These are phyloP conservation scores for Lepidothrix coronata DNA, from an alignment of 2,113 vertebrate species.

Conservation along the genomic window DNA sequence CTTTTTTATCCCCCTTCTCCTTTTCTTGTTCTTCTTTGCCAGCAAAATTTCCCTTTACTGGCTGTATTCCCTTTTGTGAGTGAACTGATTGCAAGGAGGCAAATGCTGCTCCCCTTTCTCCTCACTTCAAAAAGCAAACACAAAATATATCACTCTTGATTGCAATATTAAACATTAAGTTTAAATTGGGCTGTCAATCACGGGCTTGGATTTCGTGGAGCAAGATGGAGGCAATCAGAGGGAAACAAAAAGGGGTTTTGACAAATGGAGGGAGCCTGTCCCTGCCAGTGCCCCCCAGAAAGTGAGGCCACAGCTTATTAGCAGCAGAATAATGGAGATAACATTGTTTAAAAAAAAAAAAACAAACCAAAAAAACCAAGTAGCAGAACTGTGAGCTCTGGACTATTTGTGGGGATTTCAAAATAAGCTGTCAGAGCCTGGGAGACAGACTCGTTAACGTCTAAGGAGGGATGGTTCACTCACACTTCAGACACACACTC, in stretches of 20 bases:
- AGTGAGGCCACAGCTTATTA: background rate
- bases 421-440: background rate
- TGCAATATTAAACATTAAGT: background rate
- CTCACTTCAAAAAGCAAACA: conserved; percentile 10
- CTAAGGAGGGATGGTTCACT: background rate
- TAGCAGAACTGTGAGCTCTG: background rate
- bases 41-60: background rate
- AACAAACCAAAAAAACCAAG: background rate
- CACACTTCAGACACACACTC: background rate
- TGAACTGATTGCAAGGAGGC: background rate
- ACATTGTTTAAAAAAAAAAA: background rate
- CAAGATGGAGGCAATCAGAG: background rate
- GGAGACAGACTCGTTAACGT: background rate
- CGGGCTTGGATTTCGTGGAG: background rate
- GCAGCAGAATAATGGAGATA: background rate
- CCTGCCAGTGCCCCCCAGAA: background rate
- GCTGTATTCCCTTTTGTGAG: conserved; percentile 5
- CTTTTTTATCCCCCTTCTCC: background rate
- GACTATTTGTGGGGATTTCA: background rate
- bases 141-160: background rate
- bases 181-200: background rate
- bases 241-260: background rate
- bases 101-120: conserved; percentile 7
- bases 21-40: background rate
- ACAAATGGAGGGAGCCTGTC: background rate